A percentile compares a stretch with the other conserved stretches of the same genome.
phyloP scores from a whole-genome alignment of 2,888 invertebrate species.

The Xestia rhomboidea region DNA sequence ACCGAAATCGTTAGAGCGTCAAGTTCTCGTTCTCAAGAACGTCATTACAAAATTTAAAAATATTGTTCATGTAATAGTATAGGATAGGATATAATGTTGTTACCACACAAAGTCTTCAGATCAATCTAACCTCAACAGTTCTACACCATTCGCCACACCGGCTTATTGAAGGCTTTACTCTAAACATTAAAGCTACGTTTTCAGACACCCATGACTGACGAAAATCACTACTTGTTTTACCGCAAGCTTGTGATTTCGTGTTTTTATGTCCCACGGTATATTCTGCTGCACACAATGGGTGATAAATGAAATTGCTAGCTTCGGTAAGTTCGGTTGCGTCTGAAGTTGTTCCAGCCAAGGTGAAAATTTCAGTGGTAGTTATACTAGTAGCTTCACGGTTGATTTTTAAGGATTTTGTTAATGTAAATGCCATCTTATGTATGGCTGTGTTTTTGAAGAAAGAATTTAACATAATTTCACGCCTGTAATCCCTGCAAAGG shows the following conservation, averaged over 20 bases:
- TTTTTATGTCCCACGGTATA: slow-evolving; percentile 62
- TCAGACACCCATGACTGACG: slow-evolving; percentile 42
- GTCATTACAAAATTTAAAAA: too few species aligned
- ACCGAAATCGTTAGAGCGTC: too few species aligned
- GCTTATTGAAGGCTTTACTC: slow-evolving; percentile 9
- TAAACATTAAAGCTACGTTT: slow-evolving; percentile 11
- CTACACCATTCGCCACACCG: background rate
- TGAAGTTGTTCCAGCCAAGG: background rate
- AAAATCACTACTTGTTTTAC: slow-evolving; percentile 70
- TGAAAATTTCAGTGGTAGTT: slow-evolving; percentile 7
- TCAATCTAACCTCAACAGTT: too few species aligned
- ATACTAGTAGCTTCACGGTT: slow-evolving; percentile 13
- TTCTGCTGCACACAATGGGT: slow-evolving; percentile 69
- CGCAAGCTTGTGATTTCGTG: slow-evolving; percentile 61
- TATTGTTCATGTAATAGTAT: too few species aligned
- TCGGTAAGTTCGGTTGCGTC: slow-evolving; percentile 13
- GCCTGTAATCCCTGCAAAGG: background rate
- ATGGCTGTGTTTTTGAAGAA: background rate
- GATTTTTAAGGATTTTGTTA: background rate
- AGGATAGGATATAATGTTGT: too few species aligned
- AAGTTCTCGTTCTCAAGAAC: too few species aligned
- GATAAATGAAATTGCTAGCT: slow-evolving; percentile 65
- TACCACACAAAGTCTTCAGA: background rate
- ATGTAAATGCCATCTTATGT: background rate
- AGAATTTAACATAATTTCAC: background rate